A percentile compares a stretch with the other conserved stretches of the same genome.
These are phyloP conservation scores for Caenorhabditis sp. DNA, from an alignment of 2,888 invertebrate genomes.

Conservation along the genomic window DNA sequence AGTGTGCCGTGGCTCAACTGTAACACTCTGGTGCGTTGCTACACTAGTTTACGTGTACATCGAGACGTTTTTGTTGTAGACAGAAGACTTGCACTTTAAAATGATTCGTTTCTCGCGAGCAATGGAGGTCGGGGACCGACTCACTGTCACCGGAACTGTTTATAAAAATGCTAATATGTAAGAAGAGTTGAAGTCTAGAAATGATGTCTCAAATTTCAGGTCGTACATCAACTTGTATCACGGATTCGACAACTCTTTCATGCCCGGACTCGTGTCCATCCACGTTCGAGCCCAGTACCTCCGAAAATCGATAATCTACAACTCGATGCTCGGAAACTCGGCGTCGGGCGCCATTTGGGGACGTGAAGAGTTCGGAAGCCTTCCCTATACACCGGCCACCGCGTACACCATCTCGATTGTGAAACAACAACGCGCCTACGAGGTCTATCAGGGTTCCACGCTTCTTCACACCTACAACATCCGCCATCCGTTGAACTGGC, in stretches of 20 bases:
- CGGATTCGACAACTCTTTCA: slow-evolving; percentile 21
- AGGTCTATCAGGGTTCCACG: not conserved
- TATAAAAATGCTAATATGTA: slow-evolving; percentile 15
- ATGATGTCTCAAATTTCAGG: slow-evolving; percentile 2
- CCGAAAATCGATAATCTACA: slow-evolving; percentile 19
- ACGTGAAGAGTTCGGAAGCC: slow-evolving; percentile 8
- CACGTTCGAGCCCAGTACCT: slow-evolving; percentile 23
- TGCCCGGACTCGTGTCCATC: not conserved
- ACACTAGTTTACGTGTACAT: no score
- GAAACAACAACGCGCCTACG: not conserved
- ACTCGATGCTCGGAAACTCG: slow-evolving; percentile 9
- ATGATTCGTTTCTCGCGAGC: slow-evolving; percentile 29
- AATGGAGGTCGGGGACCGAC: slow-evolving; percentile 29
- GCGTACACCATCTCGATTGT: slow-evolving; percentile 17
- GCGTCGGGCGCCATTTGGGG: slow-evolving; percentile 23
- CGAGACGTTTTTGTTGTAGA: no score
- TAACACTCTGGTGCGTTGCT: no score
- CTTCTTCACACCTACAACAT: not conserved
- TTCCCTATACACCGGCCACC: not conserved
- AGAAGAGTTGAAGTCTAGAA: not conserved
- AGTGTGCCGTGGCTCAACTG: no score
- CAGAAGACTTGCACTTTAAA: slow-evolving; percentile 15
- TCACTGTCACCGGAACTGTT: slow-evolving; percentile 25
- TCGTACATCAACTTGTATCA: slow-evolving; percentile 19
- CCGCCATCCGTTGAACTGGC: slow-evolving; percentile 8